Evolutionary conservation across 1,140 invertebrate genomes (phyloP), one percentile per base, ranked within the genome.

Genomic region (Theocolax elegans): DNA sequence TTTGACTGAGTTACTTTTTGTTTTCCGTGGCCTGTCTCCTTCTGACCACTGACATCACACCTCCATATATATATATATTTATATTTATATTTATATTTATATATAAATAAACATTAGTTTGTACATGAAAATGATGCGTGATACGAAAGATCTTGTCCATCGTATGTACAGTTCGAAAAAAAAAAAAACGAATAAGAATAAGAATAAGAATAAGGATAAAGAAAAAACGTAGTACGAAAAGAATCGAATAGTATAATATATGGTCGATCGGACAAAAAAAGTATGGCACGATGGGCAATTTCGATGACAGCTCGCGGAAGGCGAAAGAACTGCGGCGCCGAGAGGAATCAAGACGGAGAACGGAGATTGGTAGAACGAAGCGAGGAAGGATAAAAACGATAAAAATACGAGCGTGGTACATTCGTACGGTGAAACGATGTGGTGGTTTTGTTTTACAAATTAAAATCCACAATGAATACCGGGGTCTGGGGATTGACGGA

Each of bases 301-400:
- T 84, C 80, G 78, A 77, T 77, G 79, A 77, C 79, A 83, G 79
- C 81, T 84, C 81, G 82, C 81, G 84, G 84, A 85, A 78, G 82
- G 84, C 84, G 84, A 86, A 86, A 85, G 84, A 86, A 84, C 79
- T 81, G 84, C 79, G 84, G 81, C 83, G 77, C 77, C 79, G 83
- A 79, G 77, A 35, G 53, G 4, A 35, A 21, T 31, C 53, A 56
- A 53, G 53, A 56, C 13, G 17, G 3, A 35, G 7, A 35, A 21
- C 35, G 29, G 31, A 35, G 10, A 6, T 4, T 35, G 31, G 31
- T 6, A 35, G 31, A 35, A 10, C 13, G 35, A 40, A 23, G 9
- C 35, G 67, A 71, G 51, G 71, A 58, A 12, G 1, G 21, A 1
- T 23, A 38, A 4, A 12, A 4, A 56, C n/a, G n/a, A n/a, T n/a